Evolutionary conservation across 2,113 vertebrate genomes (phyloP).

Genomic region (Pterophyllum scalare): DNA sequence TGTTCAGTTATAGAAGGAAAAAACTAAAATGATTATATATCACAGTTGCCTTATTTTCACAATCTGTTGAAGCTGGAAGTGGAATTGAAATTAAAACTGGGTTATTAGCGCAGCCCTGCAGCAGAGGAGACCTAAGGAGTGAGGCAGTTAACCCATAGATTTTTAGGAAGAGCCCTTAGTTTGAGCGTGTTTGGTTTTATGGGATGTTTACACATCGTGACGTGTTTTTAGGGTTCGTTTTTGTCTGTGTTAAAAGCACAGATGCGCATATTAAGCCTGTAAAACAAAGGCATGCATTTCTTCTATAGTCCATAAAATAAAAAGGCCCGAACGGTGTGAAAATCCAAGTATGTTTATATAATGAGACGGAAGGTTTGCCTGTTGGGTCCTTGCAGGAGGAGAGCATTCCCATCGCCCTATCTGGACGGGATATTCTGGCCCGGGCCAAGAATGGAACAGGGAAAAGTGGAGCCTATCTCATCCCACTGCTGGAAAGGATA

Average conservation of each 20-base stretch:
- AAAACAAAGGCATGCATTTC: not conserved
- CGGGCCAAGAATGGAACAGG: constrained; percentile 85
- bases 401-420: constrained; percentile 85
- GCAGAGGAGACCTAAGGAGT: too few relatives aligned
- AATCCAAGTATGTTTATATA: not conserved
- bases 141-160: too few relatives aligned
- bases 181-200: not conserved
- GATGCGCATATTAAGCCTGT: not conserved
- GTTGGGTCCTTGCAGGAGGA: constrained; percentile 77
- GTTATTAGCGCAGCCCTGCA: not conserved
- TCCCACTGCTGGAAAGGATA: constrained; percentile 84
- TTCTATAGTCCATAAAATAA: not conserved
- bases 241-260: not conserved
- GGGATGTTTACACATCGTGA: not conserved
- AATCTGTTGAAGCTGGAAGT: not conserved
- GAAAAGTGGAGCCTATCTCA: constrained; percentile 85
- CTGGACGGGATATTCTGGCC: constrained; percentile 83
- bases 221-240: rapidly evolving
- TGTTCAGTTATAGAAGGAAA: too few relatives aligned
- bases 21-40: not conserved
- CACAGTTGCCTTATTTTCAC: not conserved
- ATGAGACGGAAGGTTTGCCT: constrained; percentile 13
- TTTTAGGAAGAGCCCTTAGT: not conserved
- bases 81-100: rapidly evolving
- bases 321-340: not conserved